Conservation (phyloP, 2,797 vertebrate genomes). For the Coilia nasus region DNA sequence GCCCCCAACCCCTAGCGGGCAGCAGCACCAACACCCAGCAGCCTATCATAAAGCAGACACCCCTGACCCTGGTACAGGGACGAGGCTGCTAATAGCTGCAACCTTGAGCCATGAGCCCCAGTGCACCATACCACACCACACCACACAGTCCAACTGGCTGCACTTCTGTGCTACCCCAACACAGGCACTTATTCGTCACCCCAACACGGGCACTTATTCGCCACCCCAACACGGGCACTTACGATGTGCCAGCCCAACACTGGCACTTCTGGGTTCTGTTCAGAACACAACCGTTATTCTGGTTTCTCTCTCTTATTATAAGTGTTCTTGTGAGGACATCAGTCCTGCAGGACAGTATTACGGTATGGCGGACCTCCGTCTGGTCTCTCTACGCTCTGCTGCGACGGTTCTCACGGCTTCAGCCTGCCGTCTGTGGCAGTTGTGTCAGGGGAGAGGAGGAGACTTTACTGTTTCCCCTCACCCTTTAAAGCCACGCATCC, state of each 20-base stretch:
- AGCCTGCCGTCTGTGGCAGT: neutral
- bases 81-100: neutral
- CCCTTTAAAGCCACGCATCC: neutral
- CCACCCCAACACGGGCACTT: too few relatives aligned
- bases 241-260: neutral
- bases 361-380: neutral
- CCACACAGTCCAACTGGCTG: neutral
- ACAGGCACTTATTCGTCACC: neutral
- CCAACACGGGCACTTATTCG: too few relatives aligned
- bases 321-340: neutral
- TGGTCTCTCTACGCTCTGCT: neutral
- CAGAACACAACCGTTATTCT: neutral
- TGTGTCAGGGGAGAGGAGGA: neutral
- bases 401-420: neutral
- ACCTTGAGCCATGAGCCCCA: neutral
- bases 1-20: neutral
- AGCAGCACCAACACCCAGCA: neutral
- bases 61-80: neutral
- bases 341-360: neutral
- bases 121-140: slow-evolving; percentile 19
- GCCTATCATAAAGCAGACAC: neutral
- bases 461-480: neutral
- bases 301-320: neutral
- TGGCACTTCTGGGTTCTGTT: slow-evolving; percentile 20
- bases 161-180: neutral